A percentile compares a stretch with the other conserved stretches of the same genome.
Conservation (phyloP, 2,797 vertebrate species). For the Lagodon rhomboides region DNA sequence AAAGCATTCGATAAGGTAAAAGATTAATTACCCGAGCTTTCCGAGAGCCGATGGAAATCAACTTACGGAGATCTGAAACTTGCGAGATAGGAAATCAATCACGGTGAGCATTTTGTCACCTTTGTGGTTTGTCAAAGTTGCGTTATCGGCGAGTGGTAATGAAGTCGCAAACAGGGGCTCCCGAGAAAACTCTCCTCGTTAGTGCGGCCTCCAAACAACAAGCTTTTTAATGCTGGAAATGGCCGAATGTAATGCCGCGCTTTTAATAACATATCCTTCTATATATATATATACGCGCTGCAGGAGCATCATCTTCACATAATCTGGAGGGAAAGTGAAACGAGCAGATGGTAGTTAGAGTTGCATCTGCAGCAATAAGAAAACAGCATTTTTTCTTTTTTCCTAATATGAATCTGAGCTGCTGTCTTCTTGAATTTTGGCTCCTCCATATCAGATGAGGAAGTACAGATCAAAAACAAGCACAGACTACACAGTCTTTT, state of each 20-base stretch:
- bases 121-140: conserved; percentile 35
- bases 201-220: neutral
- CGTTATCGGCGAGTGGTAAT: conserved; percentile 28
- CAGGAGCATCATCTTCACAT: neutral
- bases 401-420: neutral
- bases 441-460: conserved; percentile 16
- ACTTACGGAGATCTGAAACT: conserved; percentile 36
- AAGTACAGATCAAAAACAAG: conserved; percentile 14
- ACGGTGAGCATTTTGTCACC: conserved; percentile 20
- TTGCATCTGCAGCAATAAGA: neutral
- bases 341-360: neutral
- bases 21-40: conserved; percentile 28
- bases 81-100: conserved; percentile 30
- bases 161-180: neutral
- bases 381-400: neutral
- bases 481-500: neutral
- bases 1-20: conserved; percentile 15
- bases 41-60: conserved; percentile 37
- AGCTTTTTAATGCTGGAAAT: neutral
- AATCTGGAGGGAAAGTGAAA: conserved; percentile 1
- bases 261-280: neutral
- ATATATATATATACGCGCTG: neutral
- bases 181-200: conserved; percentile 1
- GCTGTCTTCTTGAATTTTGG: conserved; percentile 24
- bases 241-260: neutral